Percentiles rank a stretch among this genome's conserved stretches.
These are phyloP conservation scores for Myrmecobius fasciatus DNA, from an alignment of 2,113 vertebrate genomes.

Conservation along the genomic window DNA sequence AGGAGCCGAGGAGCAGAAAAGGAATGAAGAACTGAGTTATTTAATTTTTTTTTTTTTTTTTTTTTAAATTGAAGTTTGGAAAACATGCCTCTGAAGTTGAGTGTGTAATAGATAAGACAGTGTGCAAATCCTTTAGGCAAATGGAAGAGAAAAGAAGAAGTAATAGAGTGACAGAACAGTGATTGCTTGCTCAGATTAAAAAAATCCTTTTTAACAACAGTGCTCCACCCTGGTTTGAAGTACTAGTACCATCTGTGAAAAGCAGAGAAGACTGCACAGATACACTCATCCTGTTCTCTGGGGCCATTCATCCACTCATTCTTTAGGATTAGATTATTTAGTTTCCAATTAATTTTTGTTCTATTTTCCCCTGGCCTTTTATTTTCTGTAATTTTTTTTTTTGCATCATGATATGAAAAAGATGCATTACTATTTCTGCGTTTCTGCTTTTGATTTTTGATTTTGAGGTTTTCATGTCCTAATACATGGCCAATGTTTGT, in stretches of 20 bases:
- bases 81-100: neutral
- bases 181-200: conserved; percentile 24
- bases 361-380: no score
- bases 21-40: neutral
- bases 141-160: neutral
- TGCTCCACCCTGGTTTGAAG: neutral
- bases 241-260: neutral
- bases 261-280: neutral
- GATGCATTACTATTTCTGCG: no score
- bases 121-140: neutral
- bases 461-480: no score
- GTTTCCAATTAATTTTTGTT: no score
- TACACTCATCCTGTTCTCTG: neutral
- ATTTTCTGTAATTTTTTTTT: no score
- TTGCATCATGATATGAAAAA: no score
- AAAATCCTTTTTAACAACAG: neutral
- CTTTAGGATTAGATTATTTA: no score
- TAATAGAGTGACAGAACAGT: neutral
- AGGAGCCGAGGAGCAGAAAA: neutral
- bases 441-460: no score
- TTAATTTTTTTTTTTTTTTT: no score
- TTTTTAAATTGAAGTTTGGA: conserved; percentile 48
- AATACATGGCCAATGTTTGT: no score
- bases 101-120: neutral
- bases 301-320: neutral